phyloP scores from a whole-genome alignment of 2,888 invertebrate genomes.

The Drosophila paucipuncta region DNA sequence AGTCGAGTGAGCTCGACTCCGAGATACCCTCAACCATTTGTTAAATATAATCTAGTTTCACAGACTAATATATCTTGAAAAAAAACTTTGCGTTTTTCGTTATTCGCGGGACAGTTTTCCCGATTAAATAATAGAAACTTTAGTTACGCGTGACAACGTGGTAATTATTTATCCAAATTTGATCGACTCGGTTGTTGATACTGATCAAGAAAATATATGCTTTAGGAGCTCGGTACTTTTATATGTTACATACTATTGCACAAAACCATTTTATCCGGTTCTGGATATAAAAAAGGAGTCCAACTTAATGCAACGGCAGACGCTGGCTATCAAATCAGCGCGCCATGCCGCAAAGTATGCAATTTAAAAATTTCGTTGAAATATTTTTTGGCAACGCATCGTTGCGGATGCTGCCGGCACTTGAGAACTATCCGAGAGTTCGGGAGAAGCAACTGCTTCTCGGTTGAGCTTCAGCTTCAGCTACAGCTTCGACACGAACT shows the following conservation, averaged over 20 bases:
- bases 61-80: background rate
- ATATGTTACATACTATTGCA: background rate
- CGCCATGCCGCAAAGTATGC: slow-evolving; percentile 74
- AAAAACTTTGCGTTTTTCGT: too few relatives aligned
- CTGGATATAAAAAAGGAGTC: background rate
- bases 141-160: too few relatives aligned
- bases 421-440: slow-evolving; percentile 21
- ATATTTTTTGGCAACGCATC: slow-evolving; percentile 63
- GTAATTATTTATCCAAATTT: too few relatives aligned
- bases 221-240: background rate
- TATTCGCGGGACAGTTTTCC: background rate
- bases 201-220: background rate
- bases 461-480: slow-evolving; percentile 18
- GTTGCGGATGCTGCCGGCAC: slow-evolving; percentile 45
- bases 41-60: background rate
- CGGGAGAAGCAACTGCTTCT: slow-evolving; percentile 2
- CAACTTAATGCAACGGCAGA: slow-evolving; percentile 50
- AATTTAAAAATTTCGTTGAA: slow-evolving; percentile 62
- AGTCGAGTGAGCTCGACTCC: background rate
- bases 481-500: slow-evolving; percentile 78
- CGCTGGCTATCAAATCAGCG: slow-evolving; percentile 69
- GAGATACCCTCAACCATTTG: background rate
- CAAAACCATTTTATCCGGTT: background rate
- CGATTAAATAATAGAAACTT: background rate
- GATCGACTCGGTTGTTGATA: background rate